Base-by-base conservation (phyloP, 2,113 vertebrate species). In the Tragulus kanchil region DNA sequence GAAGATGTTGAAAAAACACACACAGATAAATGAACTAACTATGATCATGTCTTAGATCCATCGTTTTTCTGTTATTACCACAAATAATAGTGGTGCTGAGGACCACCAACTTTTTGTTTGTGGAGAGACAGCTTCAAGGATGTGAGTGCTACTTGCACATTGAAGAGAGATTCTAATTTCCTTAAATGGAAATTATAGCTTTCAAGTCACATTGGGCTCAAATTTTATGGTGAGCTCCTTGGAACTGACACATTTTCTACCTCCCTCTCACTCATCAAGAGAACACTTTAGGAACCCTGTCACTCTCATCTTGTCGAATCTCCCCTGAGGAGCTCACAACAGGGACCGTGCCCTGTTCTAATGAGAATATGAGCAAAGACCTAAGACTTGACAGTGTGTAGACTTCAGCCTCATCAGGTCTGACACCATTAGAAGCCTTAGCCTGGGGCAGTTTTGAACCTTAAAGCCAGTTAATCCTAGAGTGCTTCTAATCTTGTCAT, bases 141-240 rank as follows among this genome's bases (percentile, higher is more conserved):
- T 93, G 13, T 67, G 25, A 26, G 45, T 83, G 48, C 48, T 59
- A 52, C 26, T 50, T 67, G 61, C 6, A 84, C 19, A 67, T 23
- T 31, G 42, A 73, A 93, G 54, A 91, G 59, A 93, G 50, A 67
- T 89, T 82, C n/a, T 65, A 31, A 73, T 65, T 65, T 83, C 58
- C 25, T 89, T 77, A 77, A 83, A 31, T 84, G 42, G 23, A 59
- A 61, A 89, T 59, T 69, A 5, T 62, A 67, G 59, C n/a, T 78
- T 88, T 56, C 26, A 62, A 96, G 58, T 54, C 11, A 59, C 6
- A 23, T 23, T 26, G 48, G 62, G 42, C 54, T 54, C 54, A 89
- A 50, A 92, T 81, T 85, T 79, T 23, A 25, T 23, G 25, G 6
- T 93, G 50, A 52, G 12, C 25, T 59, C 36, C 75, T 81, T 58